Evolutionary conservation across 2,113 vertebrate species (phyloP).

Genomic region (Nymphicus hollandicus): DNA sequence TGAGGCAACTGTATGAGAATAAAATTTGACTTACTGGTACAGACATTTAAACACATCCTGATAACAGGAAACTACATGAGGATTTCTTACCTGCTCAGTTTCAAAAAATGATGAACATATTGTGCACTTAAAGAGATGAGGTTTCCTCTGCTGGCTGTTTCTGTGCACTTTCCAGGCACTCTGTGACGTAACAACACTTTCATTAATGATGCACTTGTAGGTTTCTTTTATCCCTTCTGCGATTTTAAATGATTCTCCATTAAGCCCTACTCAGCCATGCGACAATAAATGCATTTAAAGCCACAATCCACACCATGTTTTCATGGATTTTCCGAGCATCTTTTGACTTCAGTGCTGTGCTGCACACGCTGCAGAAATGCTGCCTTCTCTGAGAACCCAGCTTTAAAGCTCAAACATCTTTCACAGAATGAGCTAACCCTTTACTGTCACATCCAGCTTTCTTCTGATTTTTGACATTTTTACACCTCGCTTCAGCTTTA

Average conservation of each 20-base stretch:
- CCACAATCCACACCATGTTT: not conserved
- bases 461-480: not conserved
- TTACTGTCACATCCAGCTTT: not conserved
- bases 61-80: not conserved
- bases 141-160: not conserved
- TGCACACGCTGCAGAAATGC: not conserved
- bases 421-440: not conserved
- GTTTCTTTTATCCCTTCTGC: not conserved
- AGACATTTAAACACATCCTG: slow-evolving; percentile 6
- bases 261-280: slow-evolving; percentile 29
- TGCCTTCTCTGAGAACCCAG: not conserved
- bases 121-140: not conserved
- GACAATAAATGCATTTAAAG: slow-evolving; percentile 54
- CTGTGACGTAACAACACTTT: slow-evolving; percentile 8
- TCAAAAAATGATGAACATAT: slow-evolving; percentile 14
- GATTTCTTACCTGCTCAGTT: slow-evolving; percentile 11
- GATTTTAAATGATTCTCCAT: slow-evolving; percentile 64
- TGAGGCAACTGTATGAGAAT: not conserved
- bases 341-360: not conserved
- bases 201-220: not conserved
- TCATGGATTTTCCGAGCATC: slow-evolving; percentile 14
- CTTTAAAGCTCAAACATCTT: not conserved
- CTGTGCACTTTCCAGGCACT: slow-evolving; percentile 5
- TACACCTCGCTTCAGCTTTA: not conserved
- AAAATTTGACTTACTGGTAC: slow-evolving; percentile 39